Conservation (phyloP, 2,888 invertebrate genomes). For the Parochlus steinenii region DNA sequence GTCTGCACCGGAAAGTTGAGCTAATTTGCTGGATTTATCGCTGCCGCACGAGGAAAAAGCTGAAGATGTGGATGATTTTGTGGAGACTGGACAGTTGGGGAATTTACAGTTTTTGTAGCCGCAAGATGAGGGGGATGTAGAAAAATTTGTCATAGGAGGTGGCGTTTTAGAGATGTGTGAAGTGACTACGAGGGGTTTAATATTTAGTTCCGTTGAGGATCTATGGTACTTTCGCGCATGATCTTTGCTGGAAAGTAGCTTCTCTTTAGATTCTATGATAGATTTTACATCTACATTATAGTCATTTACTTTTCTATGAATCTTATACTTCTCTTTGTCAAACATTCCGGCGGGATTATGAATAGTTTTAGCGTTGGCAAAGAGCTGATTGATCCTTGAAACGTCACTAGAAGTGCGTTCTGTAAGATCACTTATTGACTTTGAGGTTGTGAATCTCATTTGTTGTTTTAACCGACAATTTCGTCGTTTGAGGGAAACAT, state of each 20-base stretch:
- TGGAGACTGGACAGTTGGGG: constrained; percentile 21
- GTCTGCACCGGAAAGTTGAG: constrained; percentile 1
- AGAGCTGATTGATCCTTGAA: constrained; percentile 9
- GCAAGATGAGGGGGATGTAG: constrained; percentile 15
- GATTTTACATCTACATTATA: not conserved
- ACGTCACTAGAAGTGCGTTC: constrained; percentile 5
- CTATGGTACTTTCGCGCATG: constrained; percentile 7
- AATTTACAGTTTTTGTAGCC: constrained; percentile 23
- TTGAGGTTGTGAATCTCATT: constrained; percentile 4
- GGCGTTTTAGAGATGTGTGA: too few relatives aligned
- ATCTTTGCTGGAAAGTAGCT: not conserved
- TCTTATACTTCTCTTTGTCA: constrained; percentile 9
- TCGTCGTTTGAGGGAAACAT: constrained; percentile 7
- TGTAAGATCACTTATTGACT: constrained; percentile 10
- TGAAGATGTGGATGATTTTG: constrained; percentile 9
- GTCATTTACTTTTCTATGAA: constrained; percentile 5
- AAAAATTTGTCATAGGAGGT: not conserved
- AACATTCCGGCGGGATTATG: not conserved
- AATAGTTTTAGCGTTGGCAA: constrained; percentile 5
- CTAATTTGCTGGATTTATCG: constrained; percentile 2
- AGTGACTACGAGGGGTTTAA: too few relatives aligned
- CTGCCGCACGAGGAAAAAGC: not conserved
- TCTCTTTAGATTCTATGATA: not conserved
- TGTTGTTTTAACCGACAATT: constrained; percentile 10
- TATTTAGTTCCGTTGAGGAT: constrained; percentile 4